Conservation (phyloP, 64 coral and sea anemone species). For the Dendrophyllia cribrosa region DNA sequence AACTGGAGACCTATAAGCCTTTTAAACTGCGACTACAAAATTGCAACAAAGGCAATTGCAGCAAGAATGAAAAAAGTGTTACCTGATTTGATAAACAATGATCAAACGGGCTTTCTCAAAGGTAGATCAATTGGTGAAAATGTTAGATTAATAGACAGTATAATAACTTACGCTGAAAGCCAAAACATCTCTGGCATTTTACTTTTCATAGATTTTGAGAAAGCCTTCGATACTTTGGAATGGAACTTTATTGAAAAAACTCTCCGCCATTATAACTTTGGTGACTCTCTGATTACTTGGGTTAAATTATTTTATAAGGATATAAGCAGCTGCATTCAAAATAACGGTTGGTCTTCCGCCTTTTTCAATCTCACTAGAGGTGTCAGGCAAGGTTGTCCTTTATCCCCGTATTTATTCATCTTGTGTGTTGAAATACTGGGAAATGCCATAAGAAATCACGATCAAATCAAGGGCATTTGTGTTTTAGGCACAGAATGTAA, state of each 20-base stretch:
- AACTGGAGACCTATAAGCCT: constrained; percentile 12
- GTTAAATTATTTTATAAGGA: constrained; percentile 1
- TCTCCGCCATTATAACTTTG: background rate
- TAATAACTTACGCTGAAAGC: constrained; percentile 1
- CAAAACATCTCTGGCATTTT: background rate
- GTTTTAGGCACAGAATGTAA: no score
- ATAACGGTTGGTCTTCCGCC: constrained; percentile 1
- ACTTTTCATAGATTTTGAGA: background rate
- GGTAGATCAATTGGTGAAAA: constrained; percentile 15
- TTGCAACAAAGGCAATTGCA: constrained; percentile 12
- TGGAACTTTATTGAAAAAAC: background rate
- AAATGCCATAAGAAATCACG: background rate
- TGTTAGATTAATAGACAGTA: background rate
- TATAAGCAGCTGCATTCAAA: constrained; percentile 9
- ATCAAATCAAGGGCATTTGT: no score
- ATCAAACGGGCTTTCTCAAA: background rate
- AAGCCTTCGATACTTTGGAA: background rate
- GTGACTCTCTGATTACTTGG: background rate
- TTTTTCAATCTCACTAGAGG: constrained; percentile 27
- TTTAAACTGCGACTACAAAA: constrained; percentile 10
- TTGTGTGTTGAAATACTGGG: constrained; percentile 17
- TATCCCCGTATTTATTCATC: constrained; percentile 10
- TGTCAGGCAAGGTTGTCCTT: background rate
- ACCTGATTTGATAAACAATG: background rate
- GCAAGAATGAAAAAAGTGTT: background rate